A percentile compares a stretch with the other conserved stretches of the same genome.
Conservation (phyloP, 2,113 vertebrate species). For the Sapajus apella region DNA sequence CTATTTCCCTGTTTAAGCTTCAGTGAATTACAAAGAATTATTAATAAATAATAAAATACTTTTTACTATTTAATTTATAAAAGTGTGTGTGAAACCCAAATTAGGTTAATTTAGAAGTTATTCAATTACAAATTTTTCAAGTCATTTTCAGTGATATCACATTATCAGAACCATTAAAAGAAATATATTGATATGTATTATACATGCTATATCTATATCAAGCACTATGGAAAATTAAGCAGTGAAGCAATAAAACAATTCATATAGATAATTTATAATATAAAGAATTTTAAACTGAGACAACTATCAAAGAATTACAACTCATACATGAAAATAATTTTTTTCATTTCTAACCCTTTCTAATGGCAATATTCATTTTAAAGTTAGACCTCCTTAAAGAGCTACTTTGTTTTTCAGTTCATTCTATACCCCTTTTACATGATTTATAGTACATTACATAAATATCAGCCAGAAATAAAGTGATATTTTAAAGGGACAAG, state of each 20-base stretch:
- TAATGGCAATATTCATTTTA: background rate
- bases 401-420: background rate
- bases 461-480: background rate
- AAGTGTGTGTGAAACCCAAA: background rate
- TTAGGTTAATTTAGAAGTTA: conserved; percentile 17
- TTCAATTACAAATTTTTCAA: conserved; percentile 27
- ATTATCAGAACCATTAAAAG: background rate
- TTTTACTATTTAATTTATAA: conserved; percentile 22
- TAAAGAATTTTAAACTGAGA: conserved; percentile 15
- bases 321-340: background rate
- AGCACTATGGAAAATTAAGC: background rate
- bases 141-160: background rate
- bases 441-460: background rate
- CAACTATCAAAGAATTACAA: conserved; percentile 7
- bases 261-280: background rate
- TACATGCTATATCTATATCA: background rate
- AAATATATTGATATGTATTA: background rate
- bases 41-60: conserved; percentile 27
- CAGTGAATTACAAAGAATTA: conserved; percentile 14
- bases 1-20: conserved; percentile 12
- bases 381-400: background rate
- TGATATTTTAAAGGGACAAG: background rate
- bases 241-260: conserved; percentile 25
- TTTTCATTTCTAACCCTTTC: conserved; percentile 11
- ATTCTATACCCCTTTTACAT: background rate